These are phyloP conservation scores for Percopsis transmontana DNA, from an alignment of 2,113 vertebrate species.

Conservation along the genomic window DNA sequence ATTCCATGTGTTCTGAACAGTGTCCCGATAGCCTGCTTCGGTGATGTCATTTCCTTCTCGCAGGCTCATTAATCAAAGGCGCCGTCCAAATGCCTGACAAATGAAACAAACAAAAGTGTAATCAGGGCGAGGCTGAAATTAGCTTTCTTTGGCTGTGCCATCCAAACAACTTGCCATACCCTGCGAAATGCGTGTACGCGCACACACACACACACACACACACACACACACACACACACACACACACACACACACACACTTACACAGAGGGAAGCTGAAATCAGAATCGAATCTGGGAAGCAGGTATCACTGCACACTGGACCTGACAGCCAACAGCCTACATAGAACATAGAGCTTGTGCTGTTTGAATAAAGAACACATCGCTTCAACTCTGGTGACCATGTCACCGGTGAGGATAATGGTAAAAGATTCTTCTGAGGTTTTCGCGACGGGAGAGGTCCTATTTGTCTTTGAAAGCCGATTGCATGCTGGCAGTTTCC, in stretches of 20 bases:
- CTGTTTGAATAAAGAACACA: conserved; percentile 14
- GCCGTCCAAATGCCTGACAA: conserved; percentile 54
- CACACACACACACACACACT: conserved; percentile 14
- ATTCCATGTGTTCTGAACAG: conserved; percentile 38
- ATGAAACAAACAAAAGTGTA: conserved; percentile 50
- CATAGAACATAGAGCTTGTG: background rate
- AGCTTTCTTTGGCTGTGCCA: conserved; percentile 44
- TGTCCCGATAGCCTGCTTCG: conserved; percentile 34
- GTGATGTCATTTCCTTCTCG: conserved; percentile 47
- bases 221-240: conserved; percentile 7
- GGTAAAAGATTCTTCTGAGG: background rate
- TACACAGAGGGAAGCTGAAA: conserved; percentile 17
- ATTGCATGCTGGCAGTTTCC: too few relatives aligned
- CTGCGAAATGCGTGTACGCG: conserved; percentile 16
- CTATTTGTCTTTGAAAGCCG: too few relatives aligned
- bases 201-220: background rate
- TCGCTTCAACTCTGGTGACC: background rate
- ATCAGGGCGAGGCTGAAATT: conserved; percentile 33
- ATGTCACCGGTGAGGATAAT: background rate
- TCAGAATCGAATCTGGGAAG: conserved; percentile 35
- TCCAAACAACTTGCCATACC: conserved; percentile 16
- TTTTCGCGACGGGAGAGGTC: background rate
- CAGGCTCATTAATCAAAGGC: conserved; percentile 62
- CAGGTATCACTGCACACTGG: background rate
- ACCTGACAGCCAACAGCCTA: conserved; percentile 15